Conservation (phyloP, 1,140 invertebrate species). For the Platorchestia sp. region DNA sequence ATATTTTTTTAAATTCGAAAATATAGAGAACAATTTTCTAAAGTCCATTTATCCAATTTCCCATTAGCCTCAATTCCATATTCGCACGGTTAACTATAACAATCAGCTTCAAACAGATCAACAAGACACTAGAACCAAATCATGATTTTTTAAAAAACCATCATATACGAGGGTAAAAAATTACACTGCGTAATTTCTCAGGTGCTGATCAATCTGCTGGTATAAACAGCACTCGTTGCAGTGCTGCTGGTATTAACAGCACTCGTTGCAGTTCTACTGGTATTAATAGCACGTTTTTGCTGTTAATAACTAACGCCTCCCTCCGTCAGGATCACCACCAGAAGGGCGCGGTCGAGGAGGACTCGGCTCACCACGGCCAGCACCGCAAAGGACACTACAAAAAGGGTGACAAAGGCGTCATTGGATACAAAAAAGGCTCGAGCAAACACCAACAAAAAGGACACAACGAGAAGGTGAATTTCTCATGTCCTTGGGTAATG, state of each 20-base stretch:
- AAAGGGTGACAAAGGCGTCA: neutral
- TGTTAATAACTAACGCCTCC: neutral
- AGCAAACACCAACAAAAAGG: slow-evolving; percentile 23
- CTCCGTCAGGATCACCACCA: neutral
- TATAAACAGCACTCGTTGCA: too few relatives aligned
- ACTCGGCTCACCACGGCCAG: neutral
- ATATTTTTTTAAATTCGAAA: too few relatives aligned
- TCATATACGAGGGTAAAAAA: too few relatives aligned
- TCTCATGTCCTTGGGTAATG: neutral
- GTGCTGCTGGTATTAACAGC: neutral
- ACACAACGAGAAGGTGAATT: slow-evolving; percentile 1
- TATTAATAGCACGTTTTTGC: neutral
- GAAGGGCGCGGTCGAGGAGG: neutral
- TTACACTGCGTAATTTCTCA: too few relatives aligned
- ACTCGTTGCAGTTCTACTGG: neutral
- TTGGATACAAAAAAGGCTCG: neutral
- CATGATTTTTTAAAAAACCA: too few relatives aligned
- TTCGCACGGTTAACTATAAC: neutral
- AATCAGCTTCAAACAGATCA: too few relatives aligned
- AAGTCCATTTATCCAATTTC: too few relatives aligned
- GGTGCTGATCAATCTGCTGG: neutral
- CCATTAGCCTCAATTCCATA: neutral
- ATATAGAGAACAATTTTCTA: too few relatives aligned
- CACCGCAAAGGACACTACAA: neutral
- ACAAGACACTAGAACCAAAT: too few relatives aligned